Base-by-base conservation (phyloP, 2,888 invertebrate species). In the Spodoptera littoralis region DNA sequence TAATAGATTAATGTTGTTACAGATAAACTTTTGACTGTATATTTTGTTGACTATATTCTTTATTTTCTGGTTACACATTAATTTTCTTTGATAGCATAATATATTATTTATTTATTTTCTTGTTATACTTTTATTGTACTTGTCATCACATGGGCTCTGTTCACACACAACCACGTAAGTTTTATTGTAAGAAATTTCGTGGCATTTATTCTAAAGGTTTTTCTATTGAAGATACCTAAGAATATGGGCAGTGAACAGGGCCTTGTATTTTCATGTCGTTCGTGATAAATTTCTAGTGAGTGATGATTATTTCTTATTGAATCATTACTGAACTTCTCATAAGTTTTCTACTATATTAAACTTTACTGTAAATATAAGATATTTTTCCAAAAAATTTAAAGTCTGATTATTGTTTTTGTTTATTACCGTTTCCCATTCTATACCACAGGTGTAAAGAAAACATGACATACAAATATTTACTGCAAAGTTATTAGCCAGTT, bases 291-390 rank as follows among this genome's bases (percentile, higher is more conserved):
- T 64, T 50, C 45, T 49, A 63, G 62, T 59, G 41, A 47, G 65
- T 57, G 46, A 67, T 68, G 65, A 60, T 75, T 60, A 68, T 62
- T 67, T 70, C 51, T 45, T 67, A 74, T 60, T 64, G 65, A 68
- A 73, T 77, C 60, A 62, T 77, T 73, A 77, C 64, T 70, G 42
- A 74, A 64, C 63, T 64, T 70, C 73, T 62, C 60, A 65, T 72
- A 65, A 62, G 68, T 79, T 82, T 79, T 79, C 77, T 79, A 74
- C 69, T 74, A 73, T 77, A 81, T 77, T 78, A 73, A 82, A 79
- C 80, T 77, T 82, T 79, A 79, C 75, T 82, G 83, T 84, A 83
- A 82, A 84, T 82, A 83, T 84, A 83, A 83, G 77, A 81, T 85
- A 85, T 84, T 84, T 84, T 84, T 85, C 60, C 80, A 83, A 76